phyloP scores from a whole-genome alignment of 1,140 invertebrate genomes.

The Drosophila tristis region DNA sequence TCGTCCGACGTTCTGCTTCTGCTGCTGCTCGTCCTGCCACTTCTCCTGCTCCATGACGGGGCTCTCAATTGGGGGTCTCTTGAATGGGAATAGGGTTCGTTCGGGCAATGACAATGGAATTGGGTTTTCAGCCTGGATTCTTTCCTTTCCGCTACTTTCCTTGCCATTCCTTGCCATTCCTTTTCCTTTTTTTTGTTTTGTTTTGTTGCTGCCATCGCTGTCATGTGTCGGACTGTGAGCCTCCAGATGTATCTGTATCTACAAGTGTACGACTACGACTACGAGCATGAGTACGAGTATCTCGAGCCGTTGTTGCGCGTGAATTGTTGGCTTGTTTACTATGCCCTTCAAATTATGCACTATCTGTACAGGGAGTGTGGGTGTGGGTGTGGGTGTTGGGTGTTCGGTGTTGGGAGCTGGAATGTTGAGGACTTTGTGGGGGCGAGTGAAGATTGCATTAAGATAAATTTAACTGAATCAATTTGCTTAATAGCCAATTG shows the following conservation, averaged over 20 bases:
- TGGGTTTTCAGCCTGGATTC: slow-evolving; percentile 54
- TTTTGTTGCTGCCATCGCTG: slow-evolving; percentile 30
- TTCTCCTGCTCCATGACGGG: slow-evolving; percentile 32
- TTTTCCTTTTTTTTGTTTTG: slow-evolving; percentile 15
- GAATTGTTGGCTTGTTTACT: slow-evolving; percentile 82
- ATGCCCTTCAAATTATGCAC: slow-evolving; percentile 82
- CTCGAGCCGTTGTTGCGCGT: slow-evolving; percentile 72
- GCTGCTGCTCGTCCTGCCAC: slow-evolving; percentile 9
- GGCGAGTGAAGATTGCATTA: slow-evolving; percentile 79
- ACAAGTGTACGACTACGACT: slow-evolving; percentile 26
- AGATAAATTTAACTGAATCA: slow-evolving; percentile 84
- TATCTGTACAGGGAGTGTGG: slow-evolving; percentile 43
- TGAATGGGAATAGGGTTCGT: slow-evolving; percentile 30
- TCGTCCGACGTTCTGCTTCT: slow-evolving; percentile 10
- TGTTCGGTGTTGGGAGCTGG: background rate
- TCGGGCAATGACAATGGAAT: slow-evolving; percentile 59
- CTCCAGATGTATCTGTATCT: slow-evolving; percentile 53
- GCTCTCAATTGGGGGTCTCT: slow-evolving; percentile 56
- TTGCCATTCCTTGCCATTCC: slow-evolving; percentile 26
- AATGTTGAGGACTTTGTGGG: background rate
- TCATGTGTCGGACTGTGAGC: slow-evolving; percentile 65
- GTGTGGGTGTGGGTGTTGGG: background rate
- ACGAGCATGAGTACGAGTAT: slow-evolving; percentile 26
- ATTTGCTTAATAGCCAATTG: slow-evolving; percentile 84
- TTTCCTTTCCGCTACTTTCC: slow-evolving; percentile 22